phyloP scores from a whole-genome alignment of 2,113 vertebrate genomes.

The Clarias batrachus region DNA sequence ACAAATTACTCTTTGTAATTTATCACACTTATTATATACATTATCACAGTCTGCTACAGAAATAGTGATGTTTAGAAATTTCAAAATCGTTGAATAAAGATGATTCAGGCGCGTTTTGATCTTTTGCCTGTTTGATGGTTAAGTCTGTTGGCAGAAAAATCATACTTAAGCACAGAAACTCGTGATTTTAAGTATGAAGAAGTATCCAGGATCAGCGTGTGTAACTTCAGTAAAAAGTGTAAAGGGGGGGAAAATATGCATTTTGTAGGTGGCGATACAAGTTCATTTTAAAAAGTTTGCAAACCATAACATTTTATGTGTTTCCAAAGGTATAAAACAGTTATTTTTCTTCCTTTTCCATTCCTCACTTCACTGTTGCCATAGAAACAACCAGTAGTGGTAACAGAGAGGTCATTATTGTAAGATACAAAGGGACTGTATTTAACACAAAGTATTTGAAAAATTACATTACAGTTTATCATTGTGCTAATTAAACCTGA shows the following conservation, averaged over 20 bases:
- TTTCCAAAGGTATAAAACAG: background rate
- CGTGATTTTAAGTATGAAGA: background rate
- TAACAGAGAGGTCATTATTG: background rate
- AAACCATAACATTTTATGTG: background rate
- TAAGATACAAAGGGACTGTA: background rate
- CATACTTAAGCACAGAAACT: background rate
- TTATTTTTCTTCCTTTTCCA: background rate
- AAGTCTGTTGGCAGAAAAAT: background rate
- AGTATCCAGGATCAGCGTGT: background rate
- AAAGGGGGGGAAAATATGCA: background rate
- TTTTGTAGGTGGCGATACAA: background rate
- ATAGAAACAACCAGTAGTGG: background rate
- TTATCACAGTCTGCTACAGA: background rate
- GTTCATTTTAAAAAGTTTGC: background rate
- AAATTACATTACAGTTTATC: background rate
- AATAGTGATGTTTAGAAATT: background rate
- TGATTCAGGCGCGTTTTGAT: background rate
- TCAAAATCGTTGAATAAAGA: background rate
- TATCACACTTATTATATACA: constrained; percentile 13
- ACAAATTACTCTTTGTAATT: constrained; percentile 17
- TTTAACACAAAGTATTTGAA: background rate
- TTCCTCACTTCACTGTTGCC: constrained; percentile 9
- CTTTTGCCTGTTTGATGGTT: background rate
- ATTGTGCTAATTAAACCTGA: background rate
- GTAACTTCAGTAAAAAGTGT: background rate